Percentiles rank a stretch among this genome's conserved stretches.
phyloP scores from a whole-genome alignment of 2,797 vertebrate genomes.

The Paramormyrops hopkinsi region DNA sequence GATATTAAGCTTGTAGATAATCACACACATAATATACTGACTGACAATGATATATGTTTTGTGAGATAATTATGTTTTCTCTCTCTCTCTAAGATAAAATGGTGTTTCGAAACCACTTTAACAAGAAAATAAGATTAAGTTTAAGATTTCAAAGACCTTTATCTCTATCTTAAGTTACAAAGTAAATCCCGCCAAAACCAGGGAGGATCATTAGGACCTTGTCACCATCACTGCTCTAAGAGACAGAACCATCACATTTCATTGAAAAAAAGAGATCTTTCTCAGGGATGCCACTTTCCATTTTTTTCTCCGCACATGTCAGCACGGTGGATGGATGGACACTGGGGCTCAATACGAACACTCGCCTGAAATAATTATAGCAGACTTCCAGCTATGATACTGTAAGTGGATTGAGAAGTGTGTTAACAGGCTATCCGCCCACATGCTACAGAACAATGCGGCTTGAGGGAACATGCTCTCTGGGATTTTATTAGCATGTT shows the following conservation, averaged over 20 bases:
- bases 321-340: background rate
- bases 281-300: conserved; percentile 10
- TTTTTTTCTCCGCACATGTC: background rate
- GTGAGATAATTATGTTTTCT: conserved; percentile 31
- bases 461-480: background rate
- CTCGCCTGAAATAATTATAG: background rate
- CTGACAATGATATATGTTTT: conserved; percentile 29
- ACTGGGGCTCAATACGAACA: background rate
- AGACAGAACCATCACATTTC: conserved; percentile 23
- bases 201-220: conserved; percentile 37
- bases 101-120: conserved; percentile 33
- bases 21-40: conserved; percentile 35
- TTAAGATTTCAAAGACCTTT: conserved; percentile 49
- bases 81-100: conserved; percentile 25
- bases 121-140: conserved; percentile 42
- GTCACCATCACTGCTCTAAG: background rate
- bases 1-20: background rate
- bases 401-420: background rate
- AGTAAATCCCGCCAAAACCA: conserved; percentile 46
- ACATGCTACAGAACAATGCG: background rate
- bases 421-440: background rate
- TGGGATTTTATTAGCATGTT: background rate
- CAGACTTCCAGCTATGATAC: background rate
- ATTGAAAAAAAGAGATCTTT: conserved; percentile 47
- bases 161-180: conserved; percentile 44